These are phyloP conservation scores for Tenthredo distinguenda DNA, from an alignment of 2,888 invertebrate species.

Conservation along the genomic window DNA sequence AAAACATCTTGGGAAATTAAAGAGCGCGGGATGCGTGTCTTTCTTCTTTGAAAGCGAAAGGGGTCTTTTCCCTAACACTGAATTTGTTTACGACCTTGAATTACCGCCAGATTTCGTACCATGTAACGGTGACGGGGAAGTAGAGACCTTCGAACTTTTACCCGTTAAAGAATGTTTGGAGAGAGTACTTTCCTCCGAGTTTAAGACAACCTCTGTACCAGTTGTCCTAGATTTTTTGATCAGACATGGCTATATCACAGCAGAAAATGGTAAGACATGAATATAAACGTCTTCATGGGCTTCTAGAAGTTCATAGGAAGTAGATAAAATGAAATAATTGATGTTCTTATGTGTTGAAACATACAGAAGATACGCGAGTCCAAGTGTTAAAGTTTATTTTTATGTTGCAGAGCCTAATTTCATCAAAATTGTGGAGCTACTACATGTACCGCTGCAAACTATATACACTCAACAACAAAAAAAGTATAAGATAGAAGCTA, in stretches of 20 bases:
- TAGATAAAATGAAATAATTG: slow-evolving; percentile 45
- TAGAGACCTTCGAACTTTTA: slow-evolving; percentile 93
- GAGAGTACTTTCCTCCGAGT: slow-evolving; percentile 89
- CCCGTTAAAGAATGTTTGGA: slow-evolving; percentile 91
- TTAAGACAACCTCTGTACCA: slow-evolving; percentile 96
- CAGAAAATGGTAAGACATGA: slow-evolving; percentile 88
- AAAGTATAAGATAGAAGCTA: slow-evolving; percentile 76
- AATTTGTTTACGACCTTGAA: slow-evolving; percentile 96
- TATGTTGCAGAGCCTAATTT: slow-evolving; percentile 88
- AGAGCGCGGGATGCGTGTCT: slow-evolving; percentile 91
- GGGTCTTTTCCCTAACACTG: slow-evolving; percentile 96
- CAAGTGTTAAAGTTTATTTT: background rate
- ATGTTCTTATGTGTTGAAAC: background rate
- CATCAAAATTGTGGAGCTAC: slow-evolving; percentile 90
- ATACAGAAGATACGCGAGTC: background rate
- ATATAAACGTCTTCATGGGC: background rate
- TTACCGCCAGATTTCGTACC: slow-evolving; percentile 94
- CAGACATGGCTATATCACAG: slow-evolving; percentile 92
- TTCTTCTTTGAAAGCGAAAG: slow-evolving; percentile 96
- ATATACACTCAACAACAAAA: slow-evolving; percentile 84
- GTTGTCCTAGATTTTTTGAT: slow-evolving; percentile 95
- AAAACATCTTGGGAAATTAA: slow-evolving; percentile 87
- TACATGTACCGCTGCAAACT: slow-evolving; percentile 93
- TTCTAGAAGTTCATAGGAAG: too few species aligned
- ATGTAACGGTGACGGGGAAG: slow-evolving; percentile 96